Evolutionary conservation across 92 coral and sea anemone genomes (phyloP).

Genomic region (Meandrina meandrites): DNA sequence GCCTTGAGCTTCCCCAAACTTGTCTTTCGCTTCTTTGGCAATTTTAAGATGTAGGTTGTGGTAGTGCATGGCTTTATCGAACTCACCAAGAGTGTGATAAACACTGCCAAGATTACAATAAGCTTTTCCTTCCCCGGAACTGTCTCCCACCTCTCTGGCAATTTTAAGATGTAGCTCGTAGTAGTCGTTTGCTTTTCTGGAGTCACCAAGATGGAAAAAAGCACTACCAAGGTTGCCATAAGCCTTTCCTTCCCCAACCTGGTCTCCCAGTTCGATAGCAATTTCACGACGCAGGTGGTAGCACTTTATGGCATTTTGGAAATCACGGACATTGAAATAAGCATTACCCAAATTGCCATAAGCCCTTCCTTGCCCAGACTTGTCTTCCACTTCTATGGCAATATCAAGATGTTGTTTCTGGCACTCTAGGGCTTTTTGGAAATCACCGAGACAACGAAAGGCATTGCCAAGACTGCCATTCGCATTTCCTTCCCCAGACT

Average conservation of each 20-base stretch:
- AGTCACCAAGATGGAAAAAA: background rate
- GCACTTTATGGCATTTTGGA: background rate
- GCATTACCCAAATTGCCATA: background rate
- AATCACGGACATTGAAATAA: background rate
- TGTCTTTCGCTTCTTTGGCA: background rate
- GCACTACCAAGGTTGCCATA: background rate
- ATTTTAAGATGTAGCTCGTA: too few relatives aligned
- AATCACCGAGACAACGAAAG: background rate
- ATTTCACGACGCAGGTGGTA: background rate
- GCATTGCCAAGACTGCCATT: too few relatives aligned
- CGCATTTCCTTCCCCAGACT: too few relatives aligned
- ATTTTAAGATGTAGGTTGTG: background rate
- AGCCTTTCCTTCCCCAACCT: background rate
- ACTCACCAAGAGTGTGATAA: background rate
- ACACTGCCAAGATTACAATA: background rate
- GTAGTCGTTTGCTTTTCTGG: background rate
- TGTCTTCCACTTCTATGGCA: background rate
- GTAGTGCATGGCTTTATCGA: background rate
- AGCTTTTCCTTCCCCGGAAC: background rate
- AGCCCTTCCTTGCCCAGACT: background rate
- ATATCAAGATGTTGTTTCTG: too few relatives aligned
- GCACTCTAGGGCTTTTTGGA: too few relatives aligned
- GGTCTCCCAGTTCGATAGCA: background rate
- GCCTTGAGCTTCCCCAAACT: background rate
- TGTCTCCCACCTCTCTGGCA: constrained; percentile 16